Evolutionary conservation across 1,140 invertebrate genomes (phyloP), one percentile per base, ranked within the genome.

Genomic region (Drosophila funebris): DNA sequence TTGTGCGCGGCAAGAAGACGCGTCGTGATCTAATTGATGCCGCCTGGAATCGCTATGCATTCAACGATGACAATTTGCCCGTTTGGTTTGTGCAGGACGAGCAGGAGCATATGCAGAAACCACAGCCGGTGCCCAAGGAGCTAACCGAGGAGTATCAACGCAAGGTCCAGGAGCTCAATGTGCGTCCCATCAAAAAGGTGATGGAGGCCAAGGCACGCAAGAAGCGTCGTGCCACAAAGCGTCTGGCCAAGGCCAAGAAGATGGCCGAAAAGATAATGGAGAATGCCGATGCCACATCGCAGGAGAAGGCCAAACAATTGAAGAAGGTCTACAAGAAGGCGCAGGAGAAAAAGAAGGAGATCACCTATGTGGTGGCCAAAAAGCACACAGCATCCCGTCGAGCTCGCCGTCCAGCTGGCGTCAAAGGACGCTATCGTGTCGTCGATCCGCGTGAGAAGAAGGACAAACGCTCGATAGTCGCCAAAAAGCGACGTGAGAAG

Each of bases 71-170:
- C 6, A 95, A 97, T 90, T 92, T 99, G 29, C 99, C 99, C 0
- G 96, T 96, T 74, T 99, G 99, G 99, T 99, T 99, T 93, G 93
- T 95, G 0, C 94, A 97, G 67, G 99, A 99, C 85, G 99, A 99
- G 92, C 94, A 96, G 58, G 96, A 96, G 91, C 97, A 99, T 90
- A 97, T 97, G 95, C 94, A 92, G 58, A 96, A 95, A 90, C 94
- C 95, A 54, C 89, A 95, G 5, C 96, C 96, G 1, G 95, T 98
- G 22, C 95, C 97, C 27, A 95, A 96, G 92, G 95, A 95, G 90
- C 90, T 96, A 4, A 93, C 94, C 0, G 93, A 95, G 4, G 96
- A 97, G 66, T 97, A 96, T 76, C 94, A 95, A 62, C 95, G 95
- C 63, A 94, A 94, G 75, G 90, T 97, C 16, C 95, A 97, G 92